These are phyloP conservation scores for Drosophila kambysellisi DNA, from an alignment of 2,888 invertebrate genomes.

Conservation along the genomic window DNA sequence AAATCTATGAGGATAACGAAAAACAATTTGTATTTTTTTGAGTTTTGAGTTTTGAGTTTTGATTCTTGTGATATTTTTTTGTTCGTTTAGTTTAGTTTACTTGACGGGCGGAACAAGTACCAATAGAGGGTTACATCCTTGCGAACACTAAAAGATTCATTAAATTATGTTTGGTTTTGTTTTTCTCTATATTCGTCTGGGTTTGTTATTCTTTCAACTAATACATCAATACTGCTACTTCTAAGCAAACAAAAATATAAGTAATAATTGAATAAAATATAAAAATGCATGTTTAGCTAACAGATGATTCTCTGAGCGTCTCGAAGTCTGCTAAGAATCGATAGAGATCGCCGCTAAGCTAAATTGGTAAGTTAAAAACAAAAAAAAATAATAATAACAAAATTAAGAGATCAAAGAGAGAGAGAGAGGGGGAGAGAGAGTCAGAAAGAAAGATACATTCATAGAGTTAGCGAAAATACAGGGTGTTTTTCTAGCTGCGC, in stretches of 20 bases:
- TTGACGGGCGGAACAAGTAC: constrained; percentile 85
- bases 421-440: constrained; percentile 13
- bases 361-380: constrained; percentile 24
- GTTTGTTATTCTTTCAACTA: constrained; percentile 6
- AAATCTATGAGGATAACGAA: constrained; percentile 39
- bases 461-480: constrained; percentile 55
- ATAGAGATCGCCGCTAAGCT: constrained; percentile 10
- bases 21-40: constrained; percentile 27
- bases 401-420: constrained; percentile 5
- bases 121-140: constrained; percentile 85
- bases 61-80: constrained; percentile 22
- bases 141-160: constrained; percentile 44
- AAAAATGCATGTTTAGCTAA: neutral
- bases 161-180: neutral
- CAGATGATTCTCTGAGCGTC: constrained; percentile 4
- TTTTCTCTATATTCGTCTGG: constrained; percentile 4
- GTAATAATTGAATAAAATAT: neutral
- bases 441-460: constrained; percentile 31
- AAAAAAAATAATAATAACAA: neutral
- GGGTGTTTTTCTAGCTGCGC: constrained; percentile 53
- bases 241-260: neutral
- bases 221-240: neutral
- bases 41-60: constrained; percentile 32
- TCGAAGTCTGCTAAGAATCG: neutral
- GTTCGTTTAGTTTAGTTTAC: constrained; percentile 80